Conservation (phyloP, 2,888 invertebrate genomes). For the Vesta saturnalis region DNA sequence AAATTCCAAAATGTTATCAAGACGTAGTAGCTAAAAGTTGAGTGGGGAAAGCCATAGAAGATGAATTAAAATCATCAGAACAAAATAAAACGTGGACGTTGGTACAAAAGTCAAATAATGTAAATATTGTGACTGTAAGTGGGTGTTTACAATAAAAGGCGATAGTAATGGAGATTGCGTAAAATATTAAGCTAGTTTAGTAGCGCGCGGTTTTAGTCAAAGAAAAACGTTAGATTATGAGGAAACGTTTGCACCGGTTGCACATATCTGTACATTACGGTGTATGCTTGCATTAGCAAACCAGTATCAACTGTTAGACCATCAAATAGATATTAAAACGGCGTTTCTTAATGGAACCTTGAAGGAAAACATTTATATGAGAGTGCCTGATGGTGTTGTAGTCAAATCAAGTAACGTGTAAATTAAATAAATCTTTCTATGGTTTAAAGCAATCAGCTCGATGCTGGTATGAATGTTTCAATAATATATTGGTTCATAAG, state of each 20-base stretch:
- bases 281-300: constrained; percentile 22
- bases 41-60: constrained; percentile 23
- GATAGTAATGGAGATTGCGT: not conserved
- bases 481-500: constrained; percentile 22
- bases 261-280: not conserved
- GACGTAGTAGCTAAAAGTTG: constrained; percentile 37
- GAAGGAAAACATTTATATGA: constrained; percentile 45
- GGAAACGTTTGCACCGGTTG: not conserved
- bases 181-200: constrained; percentile 10
- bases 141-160: not conserved
- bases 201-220: not conserved
- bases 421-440: constrained; percentile 47
- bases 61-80: constrained; percentile 19
- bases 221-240: not conserved
- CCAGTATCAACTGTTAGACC: constrained; percentile 39
- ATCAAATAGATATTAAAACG: constrained; percentile 46
- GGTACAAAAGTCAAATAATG: constrained; percentile 12
- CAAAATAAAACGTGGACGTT: constrained; percentile 27
- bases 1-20: not conserved
- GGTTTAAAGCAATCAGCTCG: constrained; percentile 45
- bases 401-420: constrained; percentile 24
- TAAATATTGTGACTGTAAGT: constrained; percentile 24
- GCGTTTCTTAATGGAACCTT: constrained; percentile 47
- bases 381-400: constrained; percentile 34
- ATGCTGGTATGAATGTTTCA: constrained; percentile 36